Conservation (phyloP, 2,888 invertebrate species). For the Nebria salina region DNA sequence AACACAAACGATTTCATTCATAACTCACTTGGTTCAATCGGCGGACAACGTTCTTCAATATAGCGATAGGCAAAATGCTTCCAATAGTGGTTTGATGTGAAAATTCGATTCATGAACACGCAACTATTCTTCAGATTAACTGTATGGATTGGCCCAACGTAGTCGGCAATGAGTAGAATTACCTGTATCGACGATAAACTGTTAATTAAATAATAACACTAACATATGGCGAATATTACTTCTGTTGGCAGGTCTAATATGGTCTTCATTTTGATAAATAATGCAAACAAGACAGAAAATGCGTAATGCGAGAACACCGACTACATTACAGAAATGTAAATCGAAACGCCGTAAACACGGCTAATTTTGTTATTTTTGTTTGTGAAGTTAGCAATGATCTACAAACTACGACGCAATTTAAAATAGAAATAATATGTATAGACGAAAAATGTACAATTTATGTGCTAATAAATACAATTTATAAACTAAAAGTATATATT, state of each 20-base stretch:
- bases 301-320: too few species aligned
- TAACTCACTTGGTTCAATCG: conserved; percentile 18
- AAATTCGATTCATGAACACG: conserved; percentile 15
- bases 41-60: conserved; percentile 23
- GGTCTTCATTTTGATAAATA: conserved; percentile 13
- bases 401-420: too few species aligned
- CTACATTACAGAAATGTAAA: too few species aligned
- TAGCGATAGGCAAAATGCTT: conserved; percentile 26
- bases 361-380: too few species aligned
- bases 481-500: too few species aligned
- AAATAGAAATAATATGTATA: too few species aligned
- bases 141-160: conserved; percentile 23
- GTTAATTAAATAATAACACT: neutral
- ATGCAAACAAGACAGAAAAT: neutral
- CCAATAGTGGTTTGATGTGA: conserved; percentile 28
- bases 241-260: conserved; percentile 31
- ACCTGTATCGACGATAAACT: neutral
- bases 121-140: conserved; percentile 23
- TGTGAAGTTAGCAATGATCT: too few species aligned
- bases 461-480: too few species aligned
- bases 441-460: too few species aligned
- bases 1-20: neutral
- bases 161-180: conserved; percentile 24
- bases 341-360: too few species aligned
- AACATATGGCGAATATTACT: conserved; percentile 16